A percentile compares a stretch with the other conserved stretches of the same genome.
Conservation (phyloP, 2,113 vertebrate genomes). For the Melanostigma gelatinosum region DNA sequence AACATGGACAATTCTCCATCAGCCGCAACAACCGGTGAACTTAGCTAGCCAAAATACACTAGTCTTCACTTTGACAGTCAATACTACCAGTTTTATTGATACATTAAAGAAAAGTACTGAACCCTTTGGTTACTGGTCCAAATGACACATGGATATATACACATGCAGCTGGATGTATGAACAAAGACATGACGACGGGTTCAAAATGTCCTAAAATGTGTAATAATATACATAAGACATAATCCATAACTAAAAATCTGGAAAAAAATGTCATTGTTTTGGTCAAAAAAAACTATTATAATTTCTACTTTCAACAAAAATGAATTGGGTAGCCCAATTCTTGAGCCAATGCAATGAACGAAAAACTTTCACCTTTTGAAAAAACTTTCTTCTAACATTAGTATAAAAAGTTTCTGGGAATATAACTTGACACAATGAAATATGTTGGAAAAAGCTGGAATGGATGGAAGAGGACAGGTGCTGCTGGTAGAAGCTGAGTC, state of each 20-base stretch:
- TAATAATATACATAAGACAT: not conserved
- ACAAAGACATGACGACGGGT: not conserved
- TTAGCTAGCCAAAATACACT: not conserved
- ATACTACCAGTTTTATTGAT: not conserved
- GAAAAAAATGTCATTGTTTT: not conserved
- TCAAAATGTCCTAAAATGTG: not conserved
- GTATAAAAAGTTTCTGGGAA: not conserved
- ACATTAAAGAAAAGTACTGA: not conserved
- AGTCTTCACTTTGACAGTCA: not conserved
- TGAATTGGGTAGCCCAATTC: not conserved
- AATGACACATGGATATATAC: not conserved
- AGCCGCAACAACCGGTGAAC: slow-evolving; percentile 44
- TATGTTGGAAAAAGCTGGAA: slow-evolving; percentile 19
- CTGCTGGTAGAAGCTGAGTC: slow-evolving; percentile 57
- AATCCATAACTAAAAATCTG: not conserved
- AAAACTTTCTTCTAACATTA: not conserved
- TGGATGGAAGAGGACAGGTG: slow-evolving; percentile 39
- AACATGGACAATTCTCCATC: slow-evolving; percentile 52
- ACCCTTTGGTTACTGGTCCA: not conserved
- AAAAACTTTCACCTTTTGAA: not conserved
- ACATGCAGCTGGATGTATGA: not conserved
- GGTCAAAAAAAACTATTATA: not conserved
- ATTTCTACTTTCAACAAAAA: not conserved
- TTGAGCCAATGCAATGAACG: not conserved
- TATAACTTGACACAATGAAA: not conserved